Evolutionary conservation across 2,888 invertebrate genomes (phyloP), one percentile per base, ranked within the genome.

Genomic region (Epsilonema sp.): DNA sequence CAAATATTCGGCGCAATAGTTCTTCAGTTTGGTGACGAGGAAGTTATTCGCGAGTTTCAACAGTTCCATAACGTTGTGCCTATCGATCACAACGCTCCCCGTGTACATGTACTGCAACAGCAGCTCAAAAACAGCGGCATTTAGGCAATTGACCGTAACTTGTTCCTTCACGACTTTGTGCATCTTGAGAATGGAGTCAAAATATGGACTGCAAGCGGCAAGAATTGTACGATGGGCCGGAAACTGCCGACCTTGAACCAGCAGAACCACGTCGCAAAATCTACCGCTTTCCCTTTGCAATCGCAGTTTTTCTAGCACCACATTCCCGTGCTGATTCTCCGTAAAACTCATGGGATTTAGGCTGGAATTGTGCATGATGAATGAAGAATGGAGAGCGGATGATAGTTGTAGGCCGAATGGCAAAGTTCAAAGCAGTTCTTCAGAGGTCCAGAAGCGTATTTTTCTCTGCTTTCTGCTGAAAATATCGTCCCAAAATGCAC

Each of bases 21-120:
- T 67, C 58, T 76, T 75, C 53, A 78, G 63, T 25, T 63, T 59
- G 11, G 57, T 51, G 49, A 77, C 71, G 56, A 76, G 67, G 61
- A 77, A 76, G 60, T 75, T 74, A 63, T 76, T 75, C 16, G 77
- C 73, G 46, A 78, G 63, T 53, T 74, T 68, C 39, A 78, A 63
- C 42, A 78, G 61, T 62, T 77, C 76, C 45, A 73, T 70, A 26
- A 77, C 75, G 60, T 74, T 76, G 26, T 70, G 68, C 55, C 74
- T 71, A 55, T 75, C 72, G 46, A 78, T 73, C 11, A 72, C 71
- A 5, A 75, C 72, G 54, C 69, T 70, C 4, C 77, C 77, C 26
- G 76, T 75, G 62, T 78, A 78, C 71, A 78, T 75, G 59, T 75
- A 78, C 59, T 74, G 74, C 23, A 78, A 62, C 44, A 78, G 67